These are phyloP conservation scores for Slavum lentiscoides DNA, from an alignment of 2,888 invertebrate species.

Conservation along the genomic window DNA sequence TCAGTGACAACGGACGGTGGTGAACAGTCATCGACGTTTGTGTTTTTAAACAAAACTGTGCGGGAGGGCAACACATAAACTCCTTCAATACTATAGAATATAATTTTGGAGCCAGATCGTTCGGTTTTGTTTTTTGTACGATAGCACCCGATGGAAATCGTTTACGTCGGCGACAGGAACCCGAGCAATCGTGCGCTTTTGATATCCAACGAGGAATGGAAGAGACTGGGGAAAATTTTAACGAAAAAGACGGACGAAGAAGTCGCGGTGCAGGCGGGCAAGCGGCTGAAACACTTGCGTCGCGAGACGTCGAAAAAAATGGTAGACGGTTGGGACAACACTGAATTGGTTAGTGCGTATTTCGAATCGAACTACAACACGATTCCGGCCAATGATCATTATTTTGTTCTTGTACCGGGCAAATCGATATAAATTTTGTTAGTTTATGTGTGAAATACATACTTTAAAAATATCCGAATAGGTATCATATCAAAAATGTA, in stretches of 20 bases:
- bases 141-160: conserved; percentile 12
- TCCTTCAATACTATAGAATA: not conserved
- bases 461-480: too few relatives aligned
- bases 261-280: not conserved
- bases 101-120: not conserved
- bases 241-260: conserved; percentile 20
- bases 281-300: conserved; percentile 13
- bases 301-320: conserved; percentile 27
- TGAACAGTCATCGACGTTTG: not conserved
- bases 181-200: conserved; percentile 29
- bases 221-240: conserved; percentile 31
- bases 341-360: conserved; percentile 23
- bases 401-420: too few relatives aligned
- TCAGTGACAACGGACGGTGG: conserved; percentile 15
- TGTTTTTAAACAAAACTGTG: not conserved
- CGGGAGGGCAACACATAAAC: not conserved
- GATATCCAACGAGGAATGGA: conserved; percentile 45
- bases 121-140: not conserved
- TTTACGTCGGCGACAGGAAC: conserved; percentile 14
- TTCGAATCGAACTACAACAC: not conserved
- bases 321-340: conserved; percentile 37
- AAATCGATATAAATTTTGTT: too few relatives aligned
- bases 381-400: too few relatives aligned
- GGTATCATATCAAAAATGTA: too few relatives aligned
- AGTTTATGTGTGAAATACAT: too few relatives aligned